Evolutionary conservation across 2,888 invertebrate species (phyloP).

Genomic region (Heliconius ismenius): DNA sequence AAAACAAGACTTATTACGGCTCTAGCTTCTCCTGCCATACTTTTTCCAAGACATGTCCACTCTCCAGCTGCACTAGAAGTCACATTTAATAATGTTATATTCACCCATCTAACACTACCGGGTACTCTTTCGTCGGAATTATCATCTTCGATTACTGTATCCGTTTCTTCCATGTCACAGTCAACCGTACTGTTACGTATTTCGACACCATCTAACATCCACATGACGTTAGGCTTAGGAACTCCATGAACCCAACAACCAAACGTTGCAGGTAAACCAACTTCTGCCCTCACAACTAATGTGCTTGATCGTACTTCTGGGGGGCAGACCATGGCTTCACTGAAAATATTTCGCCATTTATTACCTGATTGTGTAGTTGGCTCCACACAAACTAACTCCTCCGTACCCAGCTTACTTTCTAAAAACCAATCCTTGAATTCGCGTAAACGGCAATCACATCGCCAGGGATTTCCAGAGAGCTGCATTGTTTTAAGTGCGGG

Average conservation of each 20-base stretch:
- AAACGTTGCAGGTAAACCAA: constrained; percentile 91
- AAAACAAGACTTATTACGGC: constrained; percentile 82
- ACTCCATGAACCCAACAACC: constrained; percentile 91
- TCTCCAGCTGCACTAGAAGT: constrained; percentile 92
- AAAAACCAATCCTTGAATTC: constrained; percentile 93
- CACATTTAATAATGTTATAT: constrained; percentile 91
- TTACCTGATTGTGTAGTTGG: constrained; percentile 86
- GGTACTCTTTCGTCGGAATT: constrained; percentile 73
- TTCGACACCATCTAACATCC: constrained; percentile 88
- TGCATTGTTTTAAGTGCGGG: constrained; percentile 90
- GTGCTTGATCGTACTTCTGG: constrained; percentile 86
- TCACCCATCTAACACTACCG: constrained; percentile 86
- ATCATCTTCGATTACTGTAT: constrained; percentile 68
- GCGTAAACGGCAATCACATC: constrained; percentile 92
- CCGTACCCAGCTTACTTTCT: constrained; percentile 88
- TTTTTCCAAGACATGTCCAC: constrained; percentile 91
- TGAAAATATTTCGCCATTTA: constrained; percentile 89
- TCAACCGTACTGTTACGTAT: constrained; percentile 74
- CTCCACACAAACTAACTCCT: constrained; percentile 87
- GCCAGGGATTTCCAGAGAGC: constrained; percentile 93
- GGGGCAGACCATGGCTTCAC: constrained; percentile 90
- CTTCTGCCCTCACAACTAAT: constrained; percentile 85
- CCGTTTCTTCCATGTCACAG: constrained; percentile 75
- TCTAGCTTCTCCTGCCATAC: constrained; percentile 83
- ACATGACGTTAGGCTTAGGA: constrained; percentile 90